These are phyloP conservation scores for Cheilosia urbana DNA, from an alignment of 2,888 invertebrate species.

Conservation along the genomic window DNA sequence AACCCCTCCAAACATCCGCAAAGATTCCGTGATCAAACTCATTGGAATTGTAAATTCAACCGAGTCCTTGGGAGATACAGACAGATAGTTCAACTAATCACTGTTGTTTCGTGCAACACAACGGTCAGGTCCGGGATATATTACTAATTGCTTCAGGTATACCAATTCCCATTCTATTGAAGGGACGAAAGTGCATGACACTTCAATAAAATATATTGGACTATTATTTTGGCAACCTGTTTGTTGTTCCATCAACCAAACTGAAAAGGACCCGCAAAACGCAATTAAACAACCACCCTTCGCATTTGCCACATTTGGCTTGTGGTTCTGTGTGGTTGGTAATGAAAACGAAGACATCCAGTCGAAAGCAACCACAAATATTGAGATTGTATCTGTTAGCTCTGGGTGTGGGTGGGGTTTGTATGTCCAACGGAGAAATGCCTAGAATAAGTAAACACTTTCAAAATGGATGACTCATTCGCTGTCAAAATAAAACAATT, in stretches of 20 bases:
- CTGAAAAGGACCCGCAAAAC: slow-evolving; percentile 30
- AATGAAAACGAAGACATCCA: background rate
- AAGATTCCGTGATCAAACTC: slow-evolving; percentile 69
- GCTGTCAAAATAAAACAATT: slow-evolving; percentile 42
- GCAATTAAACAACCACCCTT: slow-evolving; percentile 24
- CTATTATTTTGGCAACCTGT: slow-evolving; percentile 56
- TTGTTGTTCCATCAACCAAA: slow-evolving; percentile 63
- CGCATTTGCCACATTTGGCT: background rate
- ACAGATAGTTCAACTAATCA: background rate
- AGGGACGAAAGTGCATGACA: slow-evolving; percentile 58
- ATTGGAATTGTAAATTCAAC: slow-evolving; percentile 47
- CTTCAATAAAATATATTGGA: slow-evolving; percentile 39
- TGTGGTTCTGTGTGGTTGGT: too few relatives aligned
- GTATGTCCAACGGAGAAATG: slow-evolving; percentile 10
- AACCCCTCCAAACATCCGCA: slow-evolving; percentile 16
- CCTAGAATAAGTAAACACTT: slow-evolving; percentile 14
- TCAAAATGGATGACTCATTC: slow-evolving; percentile 41
- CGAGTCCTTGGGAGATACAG: background rate
- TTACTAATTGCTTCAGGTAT: slow-evolving; percentile 60
- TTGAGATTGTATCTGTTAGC: slow-evolving; percentile 25
- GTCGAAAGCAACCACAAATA: slow-evolving; percentile 24
- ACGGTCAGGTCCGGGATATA: background rate
- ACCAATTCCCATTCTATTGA: background rate
- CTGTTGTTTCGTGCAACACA: slow-evolving; percentile 31
- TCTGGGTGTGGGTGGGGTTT: background rate